phyloP scores from a whole-genome alignment of 2,113 vertebrate species.

The Neolamprologus hecqui region DNA sequence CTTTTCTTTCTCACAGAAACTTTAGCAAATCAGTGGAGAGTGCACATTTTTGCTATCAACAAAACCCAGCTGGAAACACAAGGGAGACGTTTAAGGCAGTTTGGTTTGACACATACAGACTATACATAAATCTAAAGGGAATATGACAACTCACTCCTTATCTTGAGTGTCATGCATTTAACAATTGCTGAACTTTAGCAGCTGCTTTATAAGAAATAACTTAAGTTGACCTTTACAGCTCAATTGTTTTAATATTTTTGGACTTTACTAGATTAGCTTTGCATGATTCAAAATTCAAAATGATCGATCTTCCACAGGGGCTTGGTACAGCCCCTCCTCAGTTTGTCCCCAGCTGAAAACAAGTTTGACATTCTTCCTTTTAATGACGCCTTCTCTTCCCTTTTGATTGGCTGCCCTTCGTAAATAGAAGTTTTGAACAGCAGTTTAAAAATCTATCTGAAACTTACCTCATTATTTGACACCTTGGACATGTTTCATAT shows the following conservation, averaged over 20 bases:
- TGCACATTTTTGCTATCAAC: slow-evolving; percentile 34
- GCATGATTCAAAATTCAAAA: not conserved
- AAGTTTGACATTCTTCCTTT: not conserved
- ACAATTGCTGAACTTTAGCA: not conserved
- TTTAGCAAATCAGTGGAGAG: slow-evolving; percentile 29
- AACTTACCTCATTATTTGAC: not conserved
- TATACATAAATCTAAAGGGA: not conserved
- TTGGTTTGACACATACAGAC: not conserved
- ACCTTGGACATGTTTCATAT: not conserved
- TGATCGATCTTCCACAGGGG: not conserved
- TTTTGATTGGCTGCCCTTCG: not conserved
- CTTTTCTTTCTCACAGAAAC: not conserved
- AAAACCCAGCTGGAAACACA: slow-evolving; percentile 23
- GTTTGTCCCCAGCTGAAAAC: not conserved
- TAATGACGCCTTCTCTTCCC: not conserved
- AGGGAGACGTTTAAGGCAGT: not conserved
- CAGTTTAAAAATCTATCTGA: not conserved
- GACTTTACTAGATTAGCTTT: not conserved
- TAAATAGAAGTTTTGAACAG: not conserved
- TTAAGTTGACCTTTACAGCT: not conserved
- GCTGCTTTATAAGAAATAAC: not conserved
- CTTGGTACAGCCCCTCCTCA: not conserved
- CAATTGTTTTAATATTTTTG: not conserved
- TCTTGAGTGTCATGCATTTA: not conserved
- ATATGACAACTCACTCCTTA: not conserved